A percentile compares a stretch with the other conserved stretches of the same genome.
Evolutionary conservation across 2,113 vertebrate species (phyloP).

Genomic region (Malurus elegans): DNA sequence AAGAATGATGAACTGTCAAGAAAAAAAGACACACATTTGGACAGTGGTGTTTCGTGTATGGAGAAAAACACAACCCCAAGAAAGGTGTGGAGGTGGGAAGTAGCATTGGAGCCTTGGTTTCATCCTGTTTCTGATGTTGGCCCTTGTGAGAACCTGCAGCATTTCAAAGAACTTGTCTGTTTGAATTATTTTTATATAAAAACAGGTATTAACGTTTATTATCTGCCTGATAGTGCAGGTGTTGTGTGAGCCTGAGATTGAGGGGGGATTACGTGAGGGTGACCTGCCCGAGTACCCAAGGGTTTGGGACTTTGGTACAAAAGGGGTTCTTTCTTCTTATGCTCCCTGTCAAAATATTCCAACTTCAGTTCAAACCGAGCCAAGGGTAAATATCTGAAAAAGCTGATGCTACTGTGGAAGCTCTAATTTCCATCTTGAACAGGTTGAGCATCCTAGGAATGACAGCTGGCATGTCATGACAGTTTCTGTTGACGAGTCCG

Average conservation of each 20-base stretch:
- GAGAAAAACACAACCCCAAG: not conserved
- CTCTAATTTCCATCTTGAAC: constrained; percentile 4
- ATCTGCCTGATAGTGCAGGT: not conserved
- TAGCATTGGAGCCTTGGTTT: not conserved
- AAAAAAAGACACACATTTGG: not conserved
- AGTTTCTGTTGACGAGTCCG: not conserved
- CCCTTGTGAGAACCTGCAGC: not conserved
- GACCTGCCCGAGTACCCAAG: not conserved
- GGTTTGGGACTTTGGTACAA: not conserved
- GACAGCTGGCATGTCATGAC: constrained; percentile 29
- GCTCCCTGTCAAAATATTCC: constrained; percentile 6
- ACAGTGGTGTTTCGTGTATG: not conserved
- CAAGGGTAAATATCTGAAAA: not conserved
- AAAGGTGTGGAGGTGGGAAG: not conserved
- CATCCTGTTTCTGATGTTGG: not conserved
- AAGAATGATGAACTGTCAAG: not conserved
- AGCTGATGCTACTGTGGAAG: not conserved
- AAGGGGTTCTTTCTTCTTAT: not conserved
- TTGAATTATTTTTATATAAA: not conserved
- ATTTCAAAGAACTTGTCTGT: not conserved
- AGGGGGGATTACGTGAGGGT: not conserved
- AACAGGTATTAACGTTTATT: not conserved
- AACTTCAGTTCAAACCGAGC: not conserved
- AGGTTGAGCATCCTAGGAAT: not conserved
- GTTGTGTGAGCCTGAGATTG: not conserved